Evolutionary conservation across 2,888 invertebrate genomes (phyloP).

Genomic region (Cephus pygmeus): DNA sequence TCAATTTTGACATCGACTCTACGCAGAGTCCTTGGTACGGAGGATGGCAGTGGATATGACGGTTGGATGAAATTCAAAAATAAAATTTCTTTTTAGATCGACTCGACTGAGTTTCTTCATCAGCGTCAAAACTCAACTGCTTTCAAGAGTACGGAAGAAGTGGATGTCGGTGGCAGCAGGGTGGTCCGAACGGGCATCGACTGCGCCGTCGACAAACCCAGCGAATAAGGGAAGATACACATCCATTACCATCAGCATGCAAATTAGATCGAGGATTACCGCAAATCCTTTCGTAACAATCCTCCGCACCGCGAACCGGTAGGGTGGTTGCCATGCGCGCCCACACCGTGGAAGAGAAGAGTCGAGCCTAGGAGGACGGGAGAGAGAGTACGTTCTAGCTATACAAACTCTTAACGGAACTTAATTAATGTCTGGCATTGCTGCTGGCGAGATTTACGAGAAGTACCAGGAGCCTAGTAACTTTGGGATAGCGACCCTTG

Average conservation of each 20-base stretch:
- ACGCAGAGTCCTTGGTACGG: no score
- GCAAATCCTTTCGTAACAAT: conserved; percentile 64
- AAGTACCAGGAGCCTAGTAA: conserved; percentile 13
- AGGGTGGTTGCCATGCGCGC: conserved; percentile 9
- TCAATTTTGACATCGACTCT: no score
- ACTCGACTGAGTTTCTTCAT: no score
- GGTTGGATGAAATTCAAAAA: no score
- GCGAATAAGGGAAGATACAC: conserved; percentile 58
- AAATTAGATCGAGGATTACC: conserved; percentile 64
- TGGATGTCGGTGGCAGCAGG: conserved; percentile 12
- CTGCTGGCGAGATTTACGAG: conserved; percentile 49
- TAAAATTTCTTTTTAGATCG: no score
- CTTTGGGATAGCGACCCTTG: no score
- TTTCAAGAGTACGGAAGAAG: not conserved
- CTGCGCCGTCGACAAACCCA: conserved; percentile 12
- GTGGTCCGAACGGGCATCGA: conserved; percentile 17
- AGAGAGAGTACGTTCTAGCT: conserved; percentile 23
- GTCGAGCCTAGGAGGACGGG: conserved; percentile 26
- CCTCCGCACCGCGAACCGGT: conserved; percentile 37
- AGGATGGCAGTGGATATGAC: no score
- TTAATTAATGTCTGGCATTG: conserved; percentile 59
- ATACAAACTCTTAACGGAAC: conserved; percentile 56
- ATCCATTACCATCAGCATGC: conserved; percentile 64
- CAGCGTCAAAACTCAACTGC: no score
- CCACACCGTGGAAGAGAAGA: conserved; percentile 25